phyloP scores from a whole-genome alignment of 2,113 vertebrate species.

The Cathartes aura region DNA sequence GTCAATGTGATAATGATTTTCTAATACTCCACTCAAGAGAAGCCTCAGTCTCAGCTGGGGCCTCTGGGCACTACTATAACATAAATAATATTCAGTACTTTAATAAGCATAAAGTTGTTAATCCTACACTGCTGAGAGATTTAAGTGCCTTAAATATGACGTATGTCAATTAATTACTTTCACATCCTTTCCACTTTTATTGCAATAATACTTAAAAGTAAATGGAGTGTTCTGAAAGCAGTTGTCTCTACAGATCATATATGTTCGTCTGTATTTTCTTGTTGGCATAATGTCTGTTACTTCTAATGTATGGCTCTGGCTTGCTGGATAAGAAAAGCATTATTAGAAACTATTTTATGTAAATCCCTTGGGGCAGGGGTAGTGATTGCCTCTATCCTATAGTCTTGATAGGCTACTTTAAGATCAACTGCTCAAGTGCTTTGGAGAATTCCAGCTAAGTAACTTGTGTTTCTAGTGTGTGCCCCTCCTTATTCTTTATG shows the following conservation, averaged over 20 bases:
- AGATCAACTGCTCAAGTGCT: neutral
- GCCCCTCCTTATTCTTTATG: neutral
- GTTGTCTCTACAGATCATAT: neutral
- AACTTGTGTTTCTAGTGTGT: neutral
- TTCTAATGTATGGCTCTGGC: neutral
- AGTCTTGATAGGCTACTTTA: neutral
- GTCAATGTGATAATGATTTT: neutral
- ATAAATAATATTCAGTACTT: conserved; percentile 3
- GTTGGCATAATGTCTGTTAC: neutral
- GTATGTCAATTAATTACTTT: neutral
- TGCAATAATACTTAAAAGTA: neutral
- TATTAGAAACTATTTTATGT: neutral
- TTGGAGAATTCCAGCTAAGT: neutral
- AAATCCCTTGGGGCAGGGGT: neutral
- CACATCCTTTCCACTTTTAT: neutral
- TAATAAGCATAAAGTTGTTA: conserved; percentile 26
- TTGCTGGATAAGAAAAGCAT: neutral
- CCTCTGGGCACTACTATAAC: neutral
- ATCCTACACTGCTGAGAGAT: neutral
- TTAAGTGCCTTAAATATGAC: neutral
- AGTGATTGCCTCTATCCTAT: neutral
- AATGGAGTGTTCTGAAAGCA: neutral
- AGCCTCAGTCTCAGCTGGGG: neutral
- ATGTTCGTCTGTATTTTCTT: neutral
- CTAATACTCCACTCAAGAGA: neutral